These are phyloP conservation scores for Melipona bicolor DNA, from an alignment of 2,888 invertebrate species.

Conservation along the genomic window DNA sequence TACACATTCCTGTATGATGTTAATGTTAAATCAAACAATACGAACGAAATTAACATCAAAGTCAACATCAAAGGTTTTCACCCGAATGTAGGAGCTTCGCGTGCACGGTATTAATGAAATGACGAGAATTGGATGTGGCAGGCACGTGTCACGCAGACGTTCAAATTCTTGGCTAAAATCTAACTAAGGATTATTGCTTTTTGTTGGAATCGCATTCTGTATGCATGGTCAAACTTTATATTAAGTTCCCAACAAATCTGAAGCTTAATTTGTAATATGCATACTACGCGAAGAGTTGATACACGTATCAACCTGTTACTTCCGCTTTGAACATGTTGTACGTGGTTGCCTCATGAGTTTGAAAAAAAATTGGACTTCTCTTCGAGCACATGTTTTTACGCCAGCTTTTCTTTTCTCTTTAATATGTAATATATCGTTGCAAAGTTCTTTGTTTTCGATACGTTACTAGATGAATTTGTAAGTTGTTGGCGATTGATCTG, in stretches of 20 bases:
- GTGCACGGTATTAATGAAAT: background rate
- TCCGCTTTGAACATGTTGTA: background rate
- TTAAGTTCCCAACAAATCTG: conserved; percentile 40
- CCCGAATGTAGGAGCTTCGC: background rate
- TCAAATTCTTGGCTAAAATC: conserved; percentile 13
- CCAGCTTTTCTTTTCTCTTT: background rate
- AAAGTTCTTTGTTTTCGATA: background rate
- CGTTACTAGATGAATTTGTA: background rate
- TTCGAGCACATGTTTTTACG: background rate
- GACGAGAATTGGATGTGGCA: background rate
- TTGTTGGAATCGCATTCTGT: conserved; percentile 11
- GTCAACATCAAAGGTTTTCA: background rate
- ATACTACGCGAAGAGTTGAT: conserved; percentile 1
- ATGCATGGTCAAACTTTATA: conserved; percentile 26
- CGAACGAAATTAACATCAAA: background rate
- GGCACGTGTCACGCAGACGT: background rate
- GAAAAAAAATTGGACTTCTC: background rate
- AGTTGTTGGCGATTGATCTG: too few relatives aligned
- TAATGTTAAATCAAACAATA: background rate
- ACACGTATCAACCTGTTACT: conserved; percentile 12
- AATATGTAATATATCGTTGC: too few relatives aligned
- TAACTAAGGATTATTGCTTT: conserved; percentile 19
- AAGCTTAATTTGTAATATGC: conserved; percentile 35
- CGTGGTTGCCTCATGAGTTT: background rate
- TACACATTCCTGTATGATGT: too few relatives aligned